Evolutionary conservation across 2,797 vertebrate species (phyloP).

Genomic region (Nasua narica): DNA sequence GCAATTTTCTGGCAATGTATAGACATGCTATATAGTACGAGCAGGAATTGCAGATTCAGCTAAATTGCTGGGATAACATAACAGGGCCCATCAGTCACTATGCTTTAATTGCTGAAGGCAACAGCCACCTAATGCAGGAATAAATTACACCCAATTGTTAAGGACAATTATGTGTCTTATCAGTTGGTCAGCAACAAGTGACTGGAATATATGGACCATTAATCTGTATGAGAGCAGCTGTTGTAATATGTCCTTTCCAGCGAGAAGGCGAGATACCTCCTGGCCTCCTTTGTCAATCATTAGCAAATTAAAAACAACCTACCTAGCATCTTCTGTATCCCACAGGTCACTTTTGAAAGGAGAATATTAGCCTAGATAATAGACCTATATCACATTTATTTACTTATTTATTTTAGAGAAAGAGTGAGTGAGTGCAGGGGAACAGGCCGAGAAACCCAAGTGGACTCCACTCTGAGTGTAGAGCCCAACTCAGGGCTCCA

Average conservation of each 20-base stretch:
- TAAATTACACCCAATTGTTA: conserved; percentile 73
- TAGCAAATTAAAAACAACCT: conserved; percentile 65
- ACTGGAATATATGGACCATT: conserved; percentile 72
- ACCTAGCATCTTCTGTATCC: conserved; percentile 29
- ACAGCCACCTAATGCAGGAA: conserved; percentile 56
- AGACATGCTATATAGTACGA: background rate
- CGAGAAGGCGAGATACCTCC: conserved; percentile 43
- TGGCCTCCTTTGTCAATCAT: conserved; percentile 63
- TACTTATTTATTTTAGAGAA: background rate
- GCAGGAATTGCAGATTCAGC: conserved; percentile 42
- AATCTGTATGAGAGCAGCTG: conserved; percentile 68
- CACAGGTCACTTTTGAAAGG: conserved; percentile 28
- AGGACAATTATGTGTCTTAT: conserved; percentile 74
- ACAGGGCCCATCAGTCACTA: conserved; percentile 52
- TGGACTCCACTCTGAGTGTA: background rate
- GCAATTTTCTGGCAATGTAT: background rate
- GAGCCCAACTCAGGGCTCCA: background rate
- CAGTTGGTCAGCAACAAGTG: conserved; percentile 74
- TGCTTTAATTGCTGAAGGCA: conserved; percentile 66
- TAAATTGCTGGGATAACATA: conserved; percentile 24
- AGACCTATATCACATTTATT: conserved; percentile 10
- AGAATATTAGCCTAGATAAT: conserved; percentile 1
- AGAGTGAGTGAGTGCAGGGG: background rate
- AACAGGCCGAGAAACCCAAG: background rate
- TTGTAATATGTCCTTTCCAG: conserved; percentile 40